Evolutionary conservation across 2,113 vertebrate species (phyloP), one percentile per base, ranked within the genome.

Genomic region (Charadrius vociferus): DNA sequence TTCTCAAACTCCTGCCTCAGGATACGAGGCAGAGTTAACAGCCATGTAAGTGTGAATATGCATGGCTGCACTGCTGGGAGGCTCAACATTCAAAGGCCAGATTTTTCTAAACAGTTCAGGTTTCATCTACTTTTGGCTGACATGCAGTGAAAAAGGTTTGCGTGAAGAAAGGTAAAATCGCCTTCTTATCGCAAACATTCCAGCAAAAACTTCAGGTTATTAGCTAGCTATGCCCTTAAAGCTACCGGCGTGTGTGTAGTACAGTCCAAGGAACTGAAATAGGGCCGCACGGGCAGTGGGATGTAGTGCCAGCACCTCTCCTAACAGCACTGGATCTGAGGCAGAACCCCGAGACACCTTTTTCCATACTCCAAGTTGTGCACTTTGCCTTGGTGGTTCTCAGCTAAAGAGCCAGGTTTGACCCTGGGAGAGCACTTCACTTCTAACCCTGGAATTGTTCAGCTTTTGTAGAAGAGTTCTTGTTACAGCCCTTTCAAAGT

Each of bases 1-100:
- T 90, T 89, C 91, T 68, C 81, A 80, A 94, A 94, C 85, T 90
- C 75, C 92, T 82, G 92, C 92, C 95, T 90, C 59, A 49, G 96
- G 92, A 93, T 87, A 96, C 1, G 2, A 95, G 79, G 90, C 74
- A 87, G 81, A 95, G 92, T 77, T 95, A 96, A 95, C 88, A 95
- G 82, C 92, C 94, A 88, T 82, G 49, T 55, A 88, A 90, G 79
- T 37, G 90, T 92, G 87, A 93, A 88, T 75, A 87, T 81, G 73
- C 93, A 93, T 55, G 80, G 85, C 55, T 90, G 71, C 39, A 12
- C 68, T 81, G 89, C 93, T 86, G 68, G 68, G 50, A 93, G 80
- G 90, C 83, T 93, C 88, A 88, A 75, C 74, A 89, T 91, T 94
- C 66, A 91, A 88, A 89, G 86, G 81, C 30, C 77, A 87, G 43